Conservation (phyloP, 1,140 invertebrate genomes). For the Eriosoma lanigerum region DNA sequence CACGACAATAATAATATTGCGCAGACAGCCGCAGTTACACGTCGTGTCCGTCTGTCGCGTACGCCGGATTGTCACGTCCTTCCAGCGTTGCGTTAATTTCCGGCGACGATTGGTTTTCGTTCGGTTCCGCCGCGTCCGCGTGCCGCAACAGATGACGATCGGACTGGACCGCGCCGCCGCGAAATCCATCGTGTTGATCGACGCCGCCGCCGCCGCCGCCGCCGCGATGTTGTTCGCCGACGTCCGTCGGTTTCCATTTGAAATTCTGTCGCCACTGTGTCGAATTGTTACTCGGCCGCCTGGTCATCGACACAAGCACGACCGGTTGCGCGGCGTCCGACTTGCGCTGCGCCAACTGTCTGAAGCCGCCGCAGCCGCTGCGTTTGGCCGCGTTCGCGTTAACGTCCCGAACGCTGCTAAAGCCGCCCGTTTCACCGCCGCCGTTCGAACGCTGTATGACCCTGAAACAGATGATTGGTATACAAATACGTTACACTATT, state of each 20-base stretch:
- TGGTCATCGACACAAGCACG: conserved; percentile 20
- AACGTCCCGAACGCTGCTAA: background rate
- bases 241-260: conserved; percentile 53
- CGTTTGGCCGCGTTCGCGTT: background rate
- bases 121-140: background rate
- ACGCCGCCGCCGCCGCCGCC: too few relatives aligned
- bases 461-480: background rate
- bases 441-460: background rate
- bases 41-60: background rate
- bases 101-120: background rate
- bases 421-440: background rate
- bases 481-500: too few relatives aligned
- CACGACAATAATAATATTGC: too few relatives aligned
- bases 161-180: background rate
- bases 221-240: background rate
- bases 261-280: conserved; percentile 53
- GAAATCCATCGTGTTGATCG: too few relatives aligned
- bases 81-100: background rate
- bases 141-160: background rate
- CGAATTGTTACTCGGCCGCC: conserved; percentile 52
- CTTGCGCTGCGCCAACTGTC: conserved; percentile 48
- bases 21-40: background rate
- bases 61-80: conserved; percentile 2
- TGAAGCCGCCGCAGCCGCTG: conserved; percentile 49
- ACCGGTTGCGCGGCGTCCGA: conserved; percentile 22